Conservation (phyloP, 2,113 vertebrate species). For the Lepus americanus region DNA sequence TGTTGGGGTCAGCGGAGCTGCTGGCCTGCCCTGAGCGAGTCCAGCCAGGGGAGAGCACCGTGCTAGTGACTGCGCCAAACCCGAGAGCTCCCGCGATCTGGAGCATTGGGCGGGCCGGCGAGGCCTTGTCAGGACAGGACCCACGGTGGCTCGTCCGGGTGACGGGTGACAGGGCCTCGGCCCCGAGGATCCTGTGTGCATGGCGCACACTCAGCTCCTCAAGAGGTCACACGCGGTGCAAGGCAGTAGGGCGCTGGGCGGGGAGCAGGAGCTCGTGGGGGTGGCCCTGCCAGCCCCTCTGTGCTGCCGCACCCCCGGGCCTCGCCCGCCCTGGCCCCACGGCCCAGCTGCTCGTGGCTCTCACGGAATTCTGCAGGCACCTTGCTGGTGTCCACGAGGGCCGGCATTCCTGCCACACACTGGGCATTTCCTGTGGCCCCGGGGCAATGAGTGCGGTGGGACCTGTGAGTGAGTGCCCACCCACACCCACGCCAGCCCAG, state of each 20-base stretch:
- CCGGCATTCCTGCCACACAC: background rate
- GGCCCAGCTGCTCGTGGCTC: background rate
- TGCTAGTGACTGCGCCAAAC: slow-evolving; percentile 84
- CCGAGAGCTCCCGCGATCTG: slow-evolving; percentile 87
- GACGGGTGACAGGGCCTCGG: slow-evolving; percentile 68
- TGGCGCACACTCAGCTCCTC: slow-evolving; percentile 22
- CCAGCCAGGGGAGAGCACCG: slow-evolving; percentile 27
- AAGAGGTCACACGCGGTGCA: slow-evolving; percentile 64
- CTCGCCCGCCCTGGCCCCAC: background rate
- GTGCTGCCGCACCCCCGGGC: rapidly evolving
- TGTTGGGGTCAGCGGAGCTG: slow-evolving; percentile 31
- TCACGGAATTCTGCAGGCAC: rapidly evolving
- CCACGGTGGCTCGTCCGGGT: slow-evolving; percentile 70
- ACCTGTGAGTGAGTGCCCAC: rapidly evolving
- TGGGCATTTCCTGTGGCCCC: rapidly evolving
- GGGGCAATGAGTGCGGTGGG: rapidly evolving
- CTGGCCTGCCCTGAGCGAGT: slow-evolving; percentile 66
- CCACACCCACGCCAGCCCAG: too few relatives aligned
- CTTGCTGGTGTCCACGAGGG: rapidly evolving
- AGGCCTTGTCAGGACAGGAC: slow-evolving; percentile 79
- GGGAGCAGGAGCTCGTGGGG: background rate
- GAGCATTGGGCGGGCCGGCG: slow-evolving; percentile 81
- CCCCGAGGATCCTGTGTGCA: slow-evolving; percentile 36
- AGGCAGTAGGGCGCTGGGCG: rapidly evolving
- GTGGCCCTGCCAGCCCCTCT: background rate